Percentiles rank a stretch among this genome's conserved stretches.
phyloP scores from a whole-genome alignment of 2,888 invertebrate species.

The Caenorhabditis drosophilae region DNA sequence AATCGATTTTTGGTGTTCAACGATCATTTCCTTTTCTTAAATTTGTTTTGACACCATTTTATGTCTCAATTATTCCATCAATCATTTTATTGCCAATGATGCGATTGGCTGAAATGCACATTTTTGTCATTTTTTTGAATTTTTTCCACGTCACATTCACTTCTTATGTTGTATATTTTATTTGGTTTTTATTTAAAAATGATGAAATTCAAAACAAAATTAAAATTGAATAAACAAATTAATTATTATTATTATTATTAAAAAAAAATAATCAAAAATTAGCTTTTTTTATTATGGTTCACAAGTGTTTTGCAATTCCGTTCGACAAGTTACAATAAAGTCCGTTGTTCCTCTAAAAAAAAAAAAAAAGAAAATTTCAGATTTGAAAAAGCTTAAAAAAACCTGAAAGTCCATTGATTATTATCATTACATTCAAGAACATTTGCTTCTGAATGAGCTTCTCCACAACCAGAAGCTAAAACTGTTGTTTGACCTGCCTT shows the following conservation, averaged over 20 bases:
- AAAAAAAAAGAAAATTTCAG: slow-evolving; percentile 1
- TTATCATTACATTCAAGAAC: slow-evolving; percentile 19
- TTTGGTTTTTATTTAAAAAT: slow-evolving; percentile 15
- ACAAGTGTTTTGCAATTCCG: neutral
- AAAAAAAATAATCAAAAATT: too few species aligned
- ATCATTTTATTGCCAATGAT: slow-evolving; percentile 29
- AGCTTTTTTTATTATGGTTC: neutral
- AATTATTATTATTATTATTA: slow-evolving; percentile 11
- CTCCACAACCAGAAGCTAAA: slow-evolving; percentile 16
- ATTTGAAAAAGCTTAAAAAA: neutral
- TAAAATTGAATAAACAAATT: slow-evolving; percentile 13
- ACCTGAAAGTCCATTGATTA: slow-evolving; percentile 39
- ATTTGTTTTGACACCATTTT: slow-evolving; percentile 19
- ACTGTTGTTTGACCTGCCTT: slow-evolving; percentile 17
- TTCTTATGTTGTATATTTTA: slow-evolving; percentile 14
- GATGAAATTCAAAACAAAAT: slow-evolving; percentile 6
- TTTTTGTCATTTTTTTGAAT: slow-evolving; percentile 22
- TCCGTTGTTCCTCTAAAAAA: slow-evolving; percentile 31
- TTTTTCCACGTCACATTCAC: slow-evolving; percentile 12
- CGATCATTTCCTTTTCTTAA: slow-evolving; percentile 4
- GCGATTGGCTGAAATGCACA: slow-evolving; percentile 36
- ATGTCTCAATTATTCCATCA: slow-evolving; percentile 16
- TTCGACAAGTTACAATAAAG: slow-evolving; percentile 27
- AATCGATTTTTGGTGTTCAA: slow-evolving; percentile 5
- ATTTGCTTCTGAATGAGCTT: slow-evolving; percentile 17